Conservation (phyloP, 1,140 invertebrate genomes). For the Pogonomyrmex barbatus region DNA sequence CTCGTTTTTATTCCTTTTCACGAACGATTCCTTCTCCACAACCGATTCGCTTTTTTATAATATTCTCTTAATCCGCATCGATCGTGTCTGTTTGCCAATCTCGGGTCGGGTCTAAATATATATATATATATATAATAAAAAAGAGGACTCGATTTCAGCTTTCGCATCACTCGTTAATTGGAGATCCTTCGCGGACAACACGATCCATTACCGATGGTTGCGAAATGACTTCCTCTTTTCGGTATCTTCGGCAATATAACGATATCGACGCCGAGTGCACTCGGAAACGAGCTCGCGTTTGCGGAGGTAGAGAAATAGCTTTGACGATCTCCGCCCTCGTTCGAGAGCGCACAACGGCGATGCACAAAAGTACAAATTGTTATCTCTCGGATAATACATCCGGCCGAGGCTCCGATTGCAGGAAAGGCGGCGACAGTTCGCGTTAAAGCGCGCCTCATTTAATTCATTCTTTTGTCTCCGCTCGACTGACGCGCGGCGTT, state of each 20-base stretch:
- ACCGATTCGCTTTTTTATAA: constrained; percentile 24
- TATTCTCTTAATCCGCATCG: background rate
- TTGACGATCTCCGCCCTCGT: constrained; percentile 20
- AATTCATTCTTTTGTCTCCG: constrained; percentile 40
- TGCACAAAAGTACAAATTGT: constrained; percentile 55
- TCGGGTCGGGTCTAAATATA: background rate
- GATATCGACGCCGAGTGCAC: constrained; percentile 56
- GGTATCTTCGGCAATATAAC: constrained; percentile 65
- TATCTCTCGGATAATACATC: constrained; percentile 46
- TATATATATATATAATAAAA: too few species aligned
- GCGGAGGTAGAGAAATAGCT: constrained; percentile 31
- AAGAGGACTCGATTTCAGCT: background rate
- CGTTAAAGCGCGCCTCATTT: constrained; percentile 43
- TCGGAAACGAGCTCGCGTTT: constrained; percentile 60
- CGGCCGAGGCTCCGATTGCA: background rate
- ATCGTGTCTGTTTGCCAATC: constrained; percentile 10
- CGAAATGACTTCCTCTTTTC: constrained; percentile 63
- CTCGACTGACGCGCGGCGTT: constrained; percentile 25
- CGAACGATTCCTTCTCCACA: background rate
- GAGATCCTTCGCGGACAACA: constrained; percentile 40
- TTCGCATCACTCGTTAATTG: constrained; percentile 63
- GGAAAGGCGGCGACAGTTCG: background rate
- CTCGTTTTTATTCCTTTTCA: background rate
- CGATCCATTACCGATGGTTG: constrained; percentile 60
- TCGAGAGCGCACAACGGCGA: background rate